Conservation (phyloP, 2,797 vertebrate species). For the Iguana delicatissima region DNA sequence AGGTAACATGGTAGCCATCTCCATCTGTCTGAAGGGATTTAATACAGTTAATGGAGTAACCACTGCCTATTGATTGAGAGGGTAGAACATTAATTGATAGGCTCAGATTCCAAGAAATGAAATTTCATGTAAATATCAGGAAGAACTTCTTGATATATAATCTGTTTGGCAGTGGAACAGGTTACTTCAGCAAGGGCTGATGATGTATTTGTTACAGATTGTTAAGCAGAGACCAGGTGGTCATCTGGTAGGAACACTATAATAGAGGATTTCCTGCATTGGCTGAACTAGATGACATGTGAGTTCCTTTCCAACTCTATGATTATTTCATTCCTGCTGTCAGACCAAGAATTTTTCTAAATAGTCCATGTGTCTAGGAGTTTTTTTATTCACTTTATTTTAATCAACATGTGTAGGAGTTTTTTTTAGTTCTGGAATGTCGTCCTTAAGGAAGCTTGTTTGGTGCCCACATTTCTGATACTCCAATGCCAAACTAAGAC, state of each 20-base stretch:
- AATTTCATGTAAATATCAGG: too few relatives aligned
- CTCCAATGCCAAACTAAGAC: not conserved
- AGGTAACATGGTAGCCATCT: not conserved
- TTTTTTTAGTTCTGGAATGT: not conserved
- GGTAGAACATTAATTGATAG: not conserved
- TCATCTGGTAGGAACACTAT: not conserved
- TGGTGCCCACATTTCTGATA: not conserved
- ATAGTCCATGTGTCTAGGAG: not conserved
- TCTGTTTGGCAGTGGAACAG: not conserved
- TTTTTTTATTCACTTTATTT: not conserved
- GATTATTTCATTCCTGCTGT: not conserved
- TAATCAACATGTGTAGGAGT: not conserved
- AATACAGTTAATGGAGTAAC: not conserved
- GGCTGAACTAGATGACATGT: not conserved
- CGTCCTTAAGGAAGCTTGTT: not conserved
- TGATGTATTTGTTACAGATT: too few relatives aligned
- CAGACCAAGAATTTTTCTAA: not conserved
- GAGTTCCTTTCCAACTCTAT: not conserved
- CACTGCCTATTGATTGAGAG: not conserved
- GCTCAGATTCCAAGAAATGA: not conserved
- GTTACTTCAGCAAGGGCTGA: not conserved
- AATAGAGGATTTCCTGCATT: not conserved
- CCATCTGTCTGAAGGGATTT: not conserved
- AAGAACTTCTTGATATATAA: not conserved
- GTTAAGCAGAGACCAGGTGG: too few relatives aligned